Percentiles rank a stretch among this genome's conserved stretches.
Conservation (phyloP, 2,113 vertebrate species). For the Natator depressus region DNA sequence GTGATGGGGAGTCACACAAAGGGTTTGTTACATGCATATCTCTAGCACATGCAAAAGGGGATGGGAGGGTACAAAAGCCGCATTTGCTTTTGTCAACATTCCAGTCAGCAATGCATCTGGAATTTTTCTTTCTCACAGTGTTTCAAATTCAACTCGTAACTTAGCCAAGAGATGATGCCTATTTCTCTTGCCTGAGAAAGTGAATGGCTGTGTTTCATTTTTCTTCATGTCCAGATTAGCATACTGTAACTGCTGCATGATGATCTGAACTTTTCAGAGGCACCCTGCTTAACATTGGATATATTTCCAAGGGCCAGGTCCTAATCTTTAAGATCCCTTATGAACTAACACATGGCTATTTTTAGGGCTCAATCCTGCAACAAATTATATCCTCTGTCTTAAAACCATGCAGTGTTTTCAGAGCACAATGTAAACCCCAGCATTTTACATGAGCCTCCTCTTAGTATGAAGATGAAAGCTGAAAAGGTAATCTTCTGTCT, state of each 20-base stretch:
- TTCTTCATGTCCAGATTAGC: not conserved
- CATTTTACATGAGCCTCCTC: not conserved
- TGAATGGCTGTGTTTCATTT: not conserved
- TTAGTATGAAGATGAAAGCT: not conserved
- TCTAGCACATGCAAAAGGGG: not conserved
- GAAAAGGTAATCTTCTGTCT: not conserved
- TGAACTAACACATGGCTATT: not conserved
- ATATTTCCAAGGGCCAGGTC: not conserved
- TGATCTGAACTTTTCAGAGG: not conserved
- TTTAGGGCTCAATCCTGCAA: not conserved
- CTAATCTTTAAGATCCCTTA: not conserved
- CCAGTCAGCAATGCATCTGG: not conserved
- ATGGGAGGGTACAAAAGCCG: fast-evolving
- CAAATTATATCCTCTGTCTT: not conserved
- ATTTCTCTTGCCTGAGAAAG: not conserved
- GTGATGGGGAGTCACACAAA: not conserved
- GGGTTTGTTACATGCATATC: not conserved
- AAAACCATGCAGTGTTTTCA: not conserved
- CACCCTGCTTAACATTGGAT: not conserved
- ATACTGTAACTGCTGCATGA: not conserved
- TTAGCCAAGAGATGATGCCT: not conserved
- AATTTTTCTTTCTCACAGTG: not conserved
- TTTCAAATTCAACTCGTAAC: not conserved
- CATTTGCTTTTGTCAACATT: not conserved
- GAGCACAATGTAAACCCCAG: not conserved